Conservation (phyloP, 2,113 vertebrate species). For the Stercorarius parasiticus region DNA sequence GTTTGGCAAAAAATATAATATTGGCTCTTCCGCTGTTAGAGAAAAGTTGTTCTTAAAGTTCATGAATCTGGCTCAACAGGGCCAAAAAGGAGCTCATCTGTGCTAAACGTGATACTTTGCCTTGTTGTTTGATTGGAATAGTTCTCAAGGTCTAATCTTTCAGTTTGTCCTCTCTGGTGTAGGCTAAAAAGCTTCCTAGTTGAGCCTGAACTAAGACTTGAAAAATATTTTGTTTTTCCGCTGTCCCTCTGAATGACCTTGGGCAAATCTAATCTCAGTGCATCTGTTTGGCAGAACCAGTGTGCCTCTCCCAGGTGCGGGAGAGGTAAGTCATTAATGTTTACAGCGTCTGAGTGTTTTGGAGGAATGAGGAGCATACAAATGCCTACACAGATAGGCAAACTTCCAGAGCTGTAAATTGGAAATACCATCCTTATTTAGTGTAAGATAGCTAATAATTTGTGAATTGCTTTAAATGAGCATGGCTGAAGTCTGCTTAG, state of each 20-base stretch:
- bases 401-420: not conserved
- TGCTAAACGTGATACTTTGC: not conserved
- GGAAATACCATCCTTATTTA: not conserved
- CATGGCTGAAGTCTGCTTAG: not conserved
- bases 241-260: not conserved
- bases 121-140: not conserved
- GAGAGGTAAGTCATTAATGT: not conserved
- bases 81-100: not conserved
- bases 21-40: not conserved
- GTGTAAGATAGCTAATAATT: not conserved
- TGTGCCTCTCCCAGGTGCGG: not conserved
- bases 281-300: not conserved
- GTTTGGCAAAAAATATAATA: not conserved
- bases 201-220: not conserved
- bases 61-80: not conserved
- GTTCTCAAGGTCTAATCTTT: not conserved
- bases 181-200: not conserved
- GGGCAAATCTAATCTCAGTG: not conserved
- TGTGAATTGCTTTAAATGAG: not conserved
- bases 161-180: not conserved
- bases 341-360: accelerated
- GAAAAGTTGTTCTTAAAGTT: not conserved
- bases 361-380: not conserved
- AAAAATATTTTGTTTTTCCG: not conserved
- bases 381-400: not conserved